These are phyloP conservation scores for Rhinichthys klamathensis DNA, from an alignment of 2,113 vertebrate genomes.

Conservation along the genomic window DNA sequence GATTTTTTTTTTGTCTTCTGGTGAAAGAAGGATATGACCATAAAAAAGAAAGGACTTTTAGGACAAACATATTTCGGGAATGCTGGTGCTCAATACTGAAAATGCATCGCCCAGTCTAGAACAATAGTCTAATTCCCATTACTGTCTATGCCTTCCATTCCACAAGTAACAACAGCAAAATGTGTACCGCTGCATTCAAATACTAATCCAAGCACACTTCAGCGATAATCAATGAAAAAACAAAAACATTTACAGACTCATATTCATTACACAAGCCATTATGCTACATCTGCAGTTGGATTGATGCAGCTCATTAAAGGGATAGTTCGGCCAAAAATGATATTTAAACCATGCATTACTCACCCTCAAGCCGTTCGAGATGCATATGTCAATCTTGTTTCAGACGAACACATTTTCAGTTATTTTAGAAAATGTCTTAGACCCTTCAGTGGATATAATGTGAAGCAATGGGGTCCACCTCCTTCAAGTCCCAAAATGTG, in stretches of 20 bases:
- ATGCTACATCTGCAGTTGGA: neutral
- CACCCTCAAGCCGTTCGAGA: too few species aligned
- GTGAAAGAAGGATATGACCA: neutral
- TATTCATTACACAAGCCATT: neutral
- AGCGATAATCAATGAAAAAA: neutral
- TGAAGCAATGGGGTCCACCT: too few species aligned
- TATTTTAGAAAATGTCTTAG: too few species aligned
- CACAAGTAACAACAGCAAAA: constrained; percentile 68
- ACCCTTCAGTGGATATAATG: too few species aligned
- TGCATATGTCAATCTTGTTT: too few species aligned
- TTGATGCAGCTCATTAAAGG: neutral
- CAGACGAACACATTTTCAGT: too few species aligned
- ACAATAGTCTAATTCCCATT: constrained; percentile 64
- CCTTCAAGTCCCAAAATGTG: too few species aligned
- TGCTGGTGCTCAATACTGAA: constrained; percentile 11
- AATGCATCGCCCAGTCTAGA: constrained; percentile 64
- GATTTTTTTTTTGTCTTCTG: neutral
- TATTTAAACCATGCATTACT: too few species aligned
- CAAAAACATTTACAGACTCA: neutral
- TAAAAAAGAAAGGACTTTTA: neutral
- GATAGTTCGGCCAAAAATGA: too few species aligned
- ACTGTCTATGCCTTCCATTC: constrained; percentile 70
- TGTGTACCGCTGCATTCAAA: constrained; percentile 59
- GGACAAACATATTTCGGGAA: constrained; percentile 22
- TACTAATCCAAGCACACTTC: constrained; percentile 56